Conservation (phyloP, 2,797 vertebrate genomes). For the Neopelma chrysocephalum region DNA sequence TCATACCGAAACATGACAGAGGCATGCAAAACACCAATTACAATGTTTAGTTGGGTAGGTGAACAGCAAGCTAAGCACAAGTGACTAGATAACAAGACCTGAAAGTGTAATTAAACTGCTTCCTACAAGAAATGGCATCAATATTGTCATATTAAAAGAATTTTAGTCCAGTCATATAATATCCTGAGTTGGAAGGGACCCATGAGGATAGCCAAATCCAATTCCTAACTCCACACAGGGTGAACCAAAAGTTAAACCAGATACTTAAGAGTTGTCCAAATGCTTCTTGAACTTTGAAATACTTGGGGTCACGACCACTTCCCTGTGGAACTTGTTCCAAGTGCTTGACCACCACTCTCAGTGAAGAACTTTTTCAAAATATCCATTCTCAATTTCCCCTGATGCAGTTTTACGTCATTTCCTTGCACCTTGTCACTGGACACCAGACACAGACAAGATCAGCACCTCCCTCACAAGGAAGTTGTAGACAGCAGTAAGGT, state of each 20-base stretch:
- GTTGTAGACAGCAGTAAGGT: background rate
- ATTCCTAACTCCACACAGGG: background rate
- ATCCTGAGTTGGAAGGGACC: background rate
- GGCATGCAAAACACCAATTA: background rate
- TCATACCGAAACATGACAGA: background rate
- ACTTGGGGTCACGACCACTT: rapidly evolving
- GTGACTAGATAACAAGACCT: background rate
- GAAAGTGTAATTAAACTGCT: background rate
- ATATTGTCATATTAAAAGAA: background rate
- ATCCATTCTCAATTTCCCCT: background rate
- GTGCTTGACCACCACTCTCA: background rate
- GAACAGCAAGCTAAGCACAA: background rate
- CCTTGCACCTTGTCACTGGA: rapidly evolving
- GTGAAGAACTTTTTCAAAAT: background rate
- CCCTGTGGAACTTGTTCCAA: background rate
- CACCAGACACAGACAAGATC: background rate
- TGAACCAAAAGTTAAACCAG: background rate
- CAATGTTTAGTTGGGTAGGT: rapidly evolving
- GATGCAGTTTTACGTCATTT: background rate
- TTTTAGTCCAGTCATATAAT: background rate
- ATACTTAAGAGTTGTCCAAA: background rate
- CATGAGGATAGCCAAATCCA: background rate
- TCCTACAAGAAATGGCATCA: background rate
- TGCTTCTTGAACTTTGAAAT: background rate
- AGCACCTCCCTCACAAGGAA: background rate